phyloP scores from a whole-genome alignment of 2,113 vertebrate genomes.

The Brachyhypopomus occidentalis region DNA sequence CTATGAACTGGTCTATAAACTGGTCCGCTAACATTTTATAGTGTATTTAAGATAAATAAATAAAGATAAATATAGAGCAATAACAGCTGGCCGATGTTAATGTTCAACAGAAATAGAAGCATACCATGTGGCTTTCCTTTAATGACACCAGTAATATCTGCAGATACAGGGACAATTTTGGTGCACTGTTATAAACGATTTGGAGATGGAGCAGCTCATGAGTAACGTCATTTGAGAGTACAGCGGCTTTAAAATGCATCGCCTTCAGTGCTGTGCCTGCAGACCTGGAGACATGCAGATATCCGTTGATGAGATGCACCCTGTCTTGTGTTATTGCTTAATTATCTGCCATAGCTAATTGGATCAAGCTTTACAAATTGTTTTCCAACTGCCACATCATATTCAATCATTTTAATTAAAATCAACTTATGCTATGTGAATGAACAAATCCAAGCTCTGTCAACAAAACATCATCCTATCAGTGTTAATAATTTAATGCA shows the following conservation, averaged over 20 bases:
- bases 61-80: neutral
- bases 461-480: neutral
- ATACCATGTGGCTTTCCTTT: neutral
- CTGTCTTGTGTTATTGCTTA: constrained; percentile 1
- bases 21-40: neutral
- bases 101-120: neutral
- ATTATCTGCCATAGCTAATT: constrained; percentile 17
- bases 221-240: neutral
- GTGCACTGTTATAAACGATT: neutral
- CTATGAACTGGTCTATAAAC: neutral
- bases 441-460: constrained; percentile 8
- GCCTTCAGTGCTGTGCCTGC: neutral
- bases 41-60: neutral
- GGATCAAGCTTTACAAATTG: constrained; percentile 5
- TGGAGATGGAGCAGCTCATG: neutral
- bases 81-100: neutral
- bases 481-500: neutral
- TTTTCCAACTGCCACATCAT: constrained; percentile 18
- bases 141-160: neutral
- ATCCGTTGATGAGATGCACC: neutral
- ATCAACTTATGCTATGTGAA: constrained; percentile 14
- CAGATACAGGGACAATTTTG: neutral
- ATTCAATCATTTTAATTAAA: constrained; percentile 40
- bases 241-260: neutral
- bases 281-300: neutral